Conservation (phyloP, 2,888 invertebrate species). For the Achlya flavicornis region DNA sequence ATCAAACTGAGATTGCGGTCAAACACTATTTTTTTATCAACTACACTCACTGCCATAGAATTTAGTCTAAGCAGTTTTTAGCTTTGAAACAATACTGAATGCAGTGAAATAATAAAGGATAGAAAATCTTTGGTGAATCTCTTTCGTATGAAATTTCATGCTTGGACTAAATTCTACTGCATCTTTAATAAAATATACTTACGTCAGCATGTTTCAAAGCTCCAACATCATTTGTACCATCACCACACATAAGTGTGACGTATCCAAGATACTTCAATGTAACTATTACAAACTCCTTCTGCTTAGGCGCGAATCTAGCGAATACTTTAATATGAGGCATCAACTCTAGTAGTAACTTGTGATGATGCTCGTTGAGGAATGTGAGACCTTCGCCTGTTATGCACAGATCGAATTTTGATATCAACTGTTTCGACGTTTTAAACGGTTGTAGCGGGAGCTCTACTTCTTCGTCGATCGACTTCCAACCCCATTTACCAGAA, state of each 20-base stretch:
- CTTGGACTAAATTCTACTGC: too few relatives aligned
- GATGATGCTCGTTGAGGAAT: conserved; percentile 86
- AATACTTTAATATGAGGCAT: conserved; percentile 95
- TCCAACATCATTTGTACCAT: conserved; percentile 99
- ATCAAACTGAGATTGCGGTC: too few relatives aligned
- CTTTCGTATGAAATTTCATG: too few relatives aligned
- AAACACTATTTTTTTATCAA: too few relatives aligned
- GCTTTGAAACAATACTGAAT: too few relatives aligned
- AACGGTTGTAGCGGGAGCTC: conserved; percentile 79
- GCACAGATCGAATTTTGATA: conserved; percentile 93
- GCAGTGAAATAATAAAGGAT: too few relatives aligned
- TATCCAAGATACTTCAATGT: conserved; percentile 94
- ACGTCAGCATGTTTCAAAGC: conserved; percentile 99
- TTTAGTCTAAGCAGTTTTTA: too few relatives aligned
- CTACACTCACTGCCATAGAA: too few relatives aligned
- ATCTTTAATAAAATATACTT: conserved; percentile 62
- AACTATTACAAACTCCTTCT: conserved; percentile 97
- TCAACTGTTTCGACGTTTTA: conserved; percentile 83
- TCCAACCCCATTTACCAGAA: conserved; percentile 88
- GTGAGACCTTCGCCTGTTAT: conserved; percentile 96
- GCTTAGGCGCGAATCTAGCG: conserved; percentile 99
- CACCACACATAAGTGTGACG: conserved; percentile 99
- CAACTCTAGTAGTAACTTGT: conserved; percentile 86
- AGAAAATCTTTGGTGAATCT: too few relatives aligned
- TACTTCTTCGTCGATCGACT: conserved; percentile 87